Base-by-base conservation (phyloP, 2,888 invertebrate genomes). In the Trachelus troglodyta region DNA sequence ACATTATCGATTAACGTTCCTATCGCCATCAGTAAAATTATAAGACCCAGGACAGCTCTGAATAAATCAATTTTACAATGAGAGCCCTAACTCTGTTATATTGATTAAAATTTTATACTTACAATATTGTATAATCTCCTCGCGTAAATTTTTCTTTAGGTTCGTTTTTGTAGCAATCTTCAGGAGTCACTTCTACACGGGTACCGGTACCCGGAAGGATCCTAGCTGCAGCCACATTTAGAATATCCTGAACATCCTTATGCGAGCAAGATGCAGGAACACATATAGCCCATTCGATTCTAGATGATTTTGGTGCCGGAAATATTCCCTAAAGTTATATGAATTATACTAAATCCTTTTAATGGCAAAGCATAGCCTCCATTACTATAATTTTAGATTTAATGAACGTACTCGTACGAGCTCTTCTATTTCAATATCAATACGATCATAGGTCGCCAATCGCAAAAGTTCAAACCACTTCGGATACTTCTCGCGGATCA, bases 101-200 rank as follows among this genome's bases (percentile, higher is more conserved):
- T 75, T 31, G 12, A 12, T 31, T 11, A 11, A 35, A 11, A 34
- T 30, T 23, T 0, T 34, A 30, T 31, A 83, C 84, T 81, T 69
- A 84, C 84, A 84, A 75, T 74, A 83, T 79, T 30, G 75, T 79
- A 31, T 76, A 75, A 73, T 83, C 83, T 30, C 76, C 76, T 15
- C 37, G 56, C n/a, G 78, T 75, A 71, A 82, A 77, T 3, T 75
- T 35, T n/a, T 34, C 71, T 12, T 30, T 30, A 15, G 75, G 34
- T n/a, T 75, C 69, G 37, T 79, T 76, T 11, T 69, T 75, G 34
- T 71, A 75, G 75, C 82, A 83, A 74, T 80, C 75, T 34, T 75
- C 56, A 23, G 68, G 12, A 12, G 69, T 56, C 23, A 83, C 82
- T 30, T 12, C 75, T 31, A 80, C 77, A 15, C 23, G 11, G 15